Conservation (phyloP, 1,140 invertebrate genomes). For the Cydia splendana region DNA sequence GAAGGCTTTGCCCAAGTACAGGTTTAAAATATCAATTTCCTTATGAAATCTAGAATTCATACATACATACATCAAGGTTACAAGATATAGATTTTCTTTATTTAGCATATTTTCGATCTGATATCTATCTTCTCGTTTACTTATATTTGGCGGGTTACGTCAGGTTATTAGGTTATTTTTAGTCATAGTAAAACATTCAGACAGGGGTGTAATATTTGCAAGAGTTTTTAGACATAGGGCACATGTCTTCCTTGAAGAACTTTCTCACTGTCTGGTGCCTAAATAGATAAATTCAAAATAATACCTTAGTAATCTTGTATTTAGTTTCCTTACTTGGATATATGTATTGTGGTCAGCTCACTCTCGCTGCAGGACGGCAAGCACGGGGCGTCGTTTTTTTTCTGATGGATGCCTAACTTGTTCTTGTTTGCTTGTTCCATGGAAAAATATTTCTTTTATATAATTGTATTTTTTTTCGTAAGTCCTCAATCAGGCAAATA, state of each 20-base stretch:
- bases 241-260: background rate
- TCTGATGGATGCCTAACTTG: constrained; percentile 37
- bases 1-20: constrained; percentile 50
- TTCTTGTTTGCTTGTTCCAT: constrained; percentile 10
- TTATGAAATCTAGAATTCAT: background rate
- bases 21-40: background rate
- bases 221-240: background rate
- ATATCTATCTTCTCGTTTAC: too few species aligned
- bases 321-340: constrained; percentile 43
- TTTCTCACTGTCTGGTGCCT: too few species aligned
- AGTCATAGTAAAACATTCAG: too few species aligned
- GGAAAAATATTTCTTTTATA: background rate
- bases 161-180: too few species aligned
- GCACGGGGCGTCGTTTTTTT: constrained; percentile 57
- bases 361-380: constrained; percentile 78
- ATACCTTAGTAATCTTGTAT: too few species aligned
- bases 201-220: background rate
- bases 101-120: background rate
- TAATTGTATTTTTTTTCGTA: constrained; percentile 29
- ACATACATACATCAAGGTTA: background rate
- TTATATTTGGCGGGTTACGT: too few species aligned
- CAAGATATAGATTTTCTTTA: constrained; percentile 28
- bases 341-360: constrained; percentile 71
- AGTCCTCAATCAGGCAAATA: constrained; percentile 35
- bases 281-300: too few species aligned